A percentile compares a stretch with the other conserved stretches of the same genome.
phyloP scores from a whole-genome alignment of 2,797 vertebrate genomes.

The Oceanodroma leucorhoa region DNA sequence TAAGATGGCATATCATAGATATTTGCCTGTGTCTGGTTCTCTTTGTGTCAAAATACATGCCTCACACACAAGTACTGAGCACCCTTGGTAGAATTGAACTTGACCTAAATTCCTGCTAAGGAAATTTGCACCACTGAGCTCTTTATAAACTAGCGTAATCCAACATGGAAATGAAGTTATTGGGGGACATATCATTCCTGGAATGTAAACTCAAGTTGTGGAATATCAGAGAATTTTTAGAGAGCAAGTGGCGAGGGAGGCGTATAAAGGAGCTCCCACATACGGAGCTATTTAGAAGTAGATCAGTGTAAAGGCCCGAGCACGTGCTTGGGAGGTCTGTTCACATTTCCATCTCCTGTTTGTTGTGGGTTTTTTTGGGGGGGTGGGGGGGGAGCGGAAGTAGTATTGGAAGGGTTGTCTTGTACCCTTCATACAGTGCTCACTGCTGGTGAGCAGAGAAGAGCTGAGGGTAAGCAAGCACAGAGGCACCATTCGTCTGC shows the following conservation, averaged over 20 bases:
- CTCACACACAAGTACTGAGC: background rate
- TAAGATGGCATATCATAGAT: constrained; percentile 31
- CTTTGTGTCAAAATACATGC: background rate
- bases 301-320: background rate
- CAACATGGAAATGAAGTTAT: background rate
- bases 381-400: background rate
- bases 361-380: no score
- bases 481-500: background rate
- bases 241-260: background rate
- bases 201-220: background rate
- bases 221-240: background rate
- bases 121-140: background rate
- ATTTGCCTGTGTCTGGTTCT: background rate
- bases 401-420: background rate
- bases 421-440: background rate
- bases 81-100: background rate
- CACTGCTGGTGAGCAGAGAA: background rate
- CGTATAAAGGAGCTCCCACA: fast-evolving
- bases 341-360: background rate
- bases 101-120: background rate
- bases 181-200: background rate
- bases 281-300: background rate
- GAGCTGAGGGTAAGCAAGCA: background rate
- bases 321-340: background rate
- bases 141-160: no score